These are phyloP conservation scores for Reticulitermes speratus DNA, from an alignment of 1,140 invertebrate species.

Conservation along the genomic window DNA sequence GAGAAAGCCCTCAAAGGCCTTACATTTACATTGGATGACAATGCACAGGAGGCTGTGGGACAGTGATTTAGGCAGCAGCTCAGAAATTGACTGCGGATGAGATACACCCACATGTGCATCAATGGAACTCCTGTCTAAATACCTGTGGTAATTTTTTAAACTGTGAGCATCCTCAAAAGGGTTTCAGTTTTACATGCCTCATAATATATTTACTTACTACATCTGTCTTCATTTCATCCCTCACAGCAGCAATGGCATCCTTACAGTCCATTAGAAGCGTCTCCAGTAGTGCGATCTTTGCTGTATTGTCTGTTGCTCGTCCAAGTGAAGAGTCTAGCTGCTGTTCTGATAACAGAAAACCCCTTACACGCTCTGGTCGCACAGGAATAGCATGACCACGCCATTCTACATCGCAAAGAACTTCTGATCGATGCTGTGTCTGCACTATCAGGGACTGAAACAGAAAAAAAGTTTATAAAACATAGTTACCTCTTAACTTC, in stretches of 20 bases:
- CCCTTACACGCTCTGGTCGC: constrained; percentile 77
- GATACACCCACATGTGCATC: no score
- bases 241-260: constrained; percentile 83
- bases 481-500: background rate
- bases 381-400: constrained; percentile 76
- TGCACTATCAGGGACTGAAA: constrained; percentile 75
- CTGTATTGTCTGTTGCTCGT: constrained; percentile 62
- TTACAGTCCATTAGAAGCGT: constrained; percentile 92
- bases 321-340: constrained; percentile 73
- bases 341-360: constrained; percentile 78
- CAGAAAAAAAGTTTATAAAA: constrained; percentile 1
- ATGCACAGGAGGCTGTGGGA: no score
- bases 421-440: constrained; percentile 64
- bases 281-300: constrained; percentile 82
- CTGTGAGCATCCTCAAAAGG: no score
- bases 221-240: constrained; percentile 81
- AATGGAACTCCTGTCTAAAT: no score
- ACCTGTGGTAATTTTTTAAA: no score
- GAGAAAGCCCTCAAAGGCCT: no score
- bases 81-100: no score
- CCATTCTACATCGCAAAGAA: constrained; percentile 67
- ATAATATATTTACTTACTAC: constrained; percentile 42
- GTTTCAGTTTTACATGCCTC: no score
- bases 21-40: no score
- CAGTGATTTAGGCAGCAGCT: no score